phyloP scores from a whole-genome alignment of 2,888 invertebrate genomes.

The Griposia aprilina region DNA sequence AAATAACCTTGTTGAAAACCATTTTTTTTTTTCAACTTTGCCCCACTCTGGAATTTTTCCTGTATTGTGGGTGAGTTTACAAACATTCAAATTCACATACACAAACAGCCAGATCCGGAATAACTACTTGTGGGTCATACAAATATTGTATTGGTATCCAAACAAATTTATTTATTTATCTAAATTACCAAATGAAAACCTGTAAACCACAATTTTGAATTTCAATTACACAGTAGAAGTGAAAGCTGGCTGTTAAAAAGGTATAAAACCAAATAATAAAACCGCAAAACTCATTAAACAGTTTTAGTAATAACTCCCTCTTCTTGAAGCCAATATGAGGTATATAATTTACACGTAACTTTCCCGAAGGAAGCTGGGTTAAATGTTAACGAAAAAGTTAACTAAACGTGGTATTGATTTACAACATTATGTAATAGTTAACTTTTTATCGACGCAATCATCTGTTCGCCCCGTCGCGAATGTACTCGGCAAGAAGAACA shows the following conservation, averaged over 20 bases:
- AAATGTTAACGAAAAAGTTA: not conserved
- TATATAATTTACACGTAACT: not conserved
- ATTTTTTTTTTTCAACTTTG: too few species aligned
- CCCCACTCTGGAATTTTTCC: too few species aligned
- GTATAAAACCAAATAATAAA: not conserved
- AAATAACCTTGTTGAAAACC: not conserved
- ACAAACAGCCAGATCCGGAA: too few species aligned
- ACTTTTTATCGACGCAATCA: not conserved
- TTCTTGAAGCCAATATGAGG: too few species aligned
- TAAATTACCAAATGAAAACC: not conserved
- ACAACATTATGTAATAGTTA: not conserved
- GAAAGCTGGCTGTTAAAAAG: constrained; percentile 20
- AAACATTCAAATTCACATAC: too few species aligned
- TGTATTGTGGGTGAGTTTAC: too few species aligned
- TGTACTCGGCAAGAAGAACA: not conserved
- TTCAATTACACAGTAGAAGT: constrained; percentile 11
- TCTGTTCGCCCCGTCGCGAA: too few species aligned
- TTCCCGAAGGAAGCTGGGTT: not conserved
- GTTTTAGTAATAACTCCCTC: constrained; percentile 17
- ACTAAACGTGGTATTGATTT: not conserved
- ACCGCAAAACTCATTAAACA: not conserved
- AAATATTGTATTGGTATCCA: not conserved
- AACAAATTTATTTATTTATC: too few species aligned
- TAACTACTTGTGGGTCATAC: too few species aligned
- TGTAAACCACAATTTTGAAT: constrained; percentile 20